Percentiles rank a stretch among this genome's conserved stretches.
Conservation (phyloP, 2,113 vertebrate species). For the Lanius collurio region DNA sequence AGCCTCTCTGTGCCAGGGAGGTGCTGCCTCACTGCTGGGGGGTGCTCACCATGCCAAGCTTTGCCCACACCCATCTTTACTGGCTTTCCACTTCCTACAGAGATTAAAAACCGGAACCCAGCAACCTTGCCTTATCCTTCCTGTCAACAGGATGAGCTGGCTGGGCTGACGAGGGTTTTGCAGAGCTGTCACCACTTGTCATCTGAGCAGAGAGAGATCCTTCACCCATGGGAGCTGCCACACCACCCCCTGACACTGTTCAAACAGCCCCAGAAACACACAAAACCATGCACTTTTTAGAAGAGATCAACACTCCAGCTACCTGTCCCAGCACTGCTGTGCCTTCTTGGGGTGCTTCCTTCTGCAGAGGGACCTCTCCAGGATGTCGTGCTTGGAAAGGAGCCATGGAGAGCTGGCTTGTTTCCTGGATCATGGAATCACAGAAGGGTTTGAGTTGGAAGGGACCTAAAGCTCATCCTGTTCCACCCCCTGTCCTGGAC, state of each 20-base stretch:
- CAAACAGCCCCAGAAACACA: background rate
- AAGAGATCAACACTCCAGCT: background rate
- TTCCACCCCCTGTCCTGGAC: background rate
- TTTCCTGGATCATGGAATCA: too few species aligned
- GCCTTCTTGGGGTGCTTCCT: background rate
- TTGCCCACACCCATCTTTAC: background rate
- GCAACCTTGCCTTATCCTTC: background rate
- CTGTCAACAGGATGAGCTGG: background rate
- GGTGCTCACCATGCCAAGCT: accelerated
- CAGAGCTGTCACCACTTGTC: background rate
- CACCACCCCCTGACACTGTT: background rate
- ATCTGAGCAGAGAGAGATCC: background rate
- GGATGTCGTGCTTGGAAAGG: background rate
- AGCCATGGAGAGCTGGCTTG: background rate
- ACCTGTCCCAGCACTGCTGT: background rate
- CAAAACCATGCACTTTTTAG: background rate
- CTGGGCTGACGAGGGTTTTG: background rate
- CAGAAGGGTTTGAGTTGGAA: background rate
- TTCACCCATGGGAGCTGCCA: background rate
- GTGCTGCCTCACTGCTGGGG: accelerated
- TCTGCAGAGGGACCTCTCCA: background rate
- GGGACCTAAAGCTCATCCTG: accelerated
- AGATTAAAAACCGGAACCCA: background rate
- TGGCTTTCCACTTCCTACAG: background rate
- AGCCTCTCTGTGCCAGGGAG: background rate